Conservation (phyloP, 2,113 vertebrate genomes). For the Caranx melampygus region DNA sequence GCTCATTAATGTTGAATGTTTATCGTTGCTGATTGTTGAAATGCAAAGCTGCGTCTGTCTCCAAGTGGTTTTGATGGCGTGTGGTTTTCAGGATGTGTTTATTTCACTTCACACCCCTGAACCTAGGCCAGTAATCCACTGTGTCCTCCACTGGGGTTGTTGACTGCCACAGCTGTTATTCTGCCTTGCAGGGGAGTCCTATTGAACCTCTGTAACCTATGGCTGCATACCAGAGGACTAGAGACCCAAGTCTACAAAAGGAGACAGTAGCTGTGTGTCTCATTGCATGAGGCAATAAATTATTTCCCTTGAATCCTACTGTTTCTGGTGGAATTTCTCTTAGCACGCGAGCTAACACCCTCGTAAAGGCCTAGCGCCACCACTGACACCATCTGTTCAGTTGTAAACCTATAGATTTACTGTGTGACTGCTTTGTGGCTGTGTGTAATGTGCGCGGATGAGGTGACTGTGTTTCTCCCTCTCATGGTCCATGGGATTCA, state of each 20-base stretch:
- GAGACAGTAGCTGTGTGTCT: constrained; percentile 48
- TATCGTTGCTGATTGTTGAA: constrained; percentile 27
- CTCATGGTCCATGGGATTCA: constrained; percentile 67
- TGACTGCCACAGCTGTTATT: constrained; percentile 64
- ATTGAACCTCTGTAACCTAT: constrained; percentile 38
- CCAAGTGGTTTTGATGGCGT: constrained; percentile 32
- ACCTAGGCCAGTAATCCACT: constrained; percentile 49
- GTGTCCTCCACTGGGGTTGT: constrained; percentile 33
- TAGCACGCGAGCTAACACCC: constrained; percentile 57
- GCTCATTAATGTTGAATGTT: constrained; percentile 40
- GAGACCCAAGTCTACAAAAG: constrained; percentile 37
- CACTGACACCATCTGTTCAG: constrained; percentile 61
- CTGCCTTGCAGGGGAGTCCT: constrained; percentile 31
- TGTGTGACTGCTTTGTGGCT: constrained; percentile 56
- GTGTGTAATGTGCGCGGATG: constrained; percentile 50
- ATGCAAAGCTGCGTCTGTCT: constrained; percentile 18
- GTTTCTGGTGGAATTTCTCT: constrained; percentile 62
- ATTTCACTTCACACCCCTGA: constrained; percentile 31
- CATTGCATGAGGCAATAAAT: constrained; percentile 59
- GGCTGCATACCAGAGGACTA: constrained; percentile 47
- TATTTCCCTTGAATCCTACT: constrained; percentile 60
- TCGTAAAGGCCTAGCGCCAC: constrained; percentile 63
- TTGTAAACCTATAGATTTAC: constrained; percentile 74
- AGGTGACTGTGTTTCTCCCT: constrained; percentile 61
- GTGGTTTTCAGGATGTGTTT: constrained; percentile 45